These are phyloP conservation scores for Drosophila mojavensis DNA, from an alignment of 1,140 invertebrate species.

Conservation along the genomic window DNA sequence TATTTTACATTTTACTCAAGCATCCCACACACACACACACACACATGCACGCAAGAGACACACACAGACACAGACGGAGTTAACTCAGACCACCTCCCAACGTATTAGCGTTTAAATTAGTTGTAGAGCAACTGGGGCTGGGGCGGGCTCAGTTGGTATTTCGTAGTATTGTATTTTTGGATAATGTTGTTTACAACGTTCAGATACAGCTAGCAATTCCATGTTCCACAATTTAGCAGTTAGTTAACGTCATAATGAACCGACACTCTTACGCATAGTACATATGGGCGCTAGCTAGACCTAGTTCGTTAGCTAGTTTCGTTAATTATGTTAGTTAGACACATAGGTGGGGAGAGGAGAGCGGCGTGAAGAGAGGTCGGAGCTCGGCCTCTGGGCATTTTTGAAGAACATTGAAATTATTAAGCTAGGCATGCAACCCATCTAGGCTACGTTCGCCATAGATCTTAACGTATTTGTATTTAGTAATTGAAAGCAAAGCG, in stretches of 20 bases:
- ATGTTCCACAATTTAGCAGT: conserved; percentile 76
- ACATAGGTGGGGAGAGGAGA: conserved; percentile 14
- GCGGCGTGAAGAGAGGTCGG: conserved; percentile 3
- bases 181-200: conserved; percentile 50
- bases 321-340: conserved; percentile 11
- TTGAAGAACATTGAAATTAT: conserved; percentile 53
- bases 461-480: conserved; percentile 44
- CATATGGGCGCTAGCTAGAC: conserved; percentile 11
- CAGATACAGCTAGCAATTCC: conserved; percentile 80
- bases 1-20: conserved; percentile 39
- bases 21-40: neutral
- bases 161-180: conserved; percentile 50
- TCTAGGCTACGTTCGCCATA: conserved; percentile 26
- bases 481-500: conserved; percentile 55
- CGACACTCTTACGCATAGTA: conserved; percentile 12
- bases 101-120: conserved; percentile 75
- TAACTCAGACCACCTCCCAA: conserved; percentile 69
- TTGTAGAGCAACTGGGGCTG: conserved; percentile 42
- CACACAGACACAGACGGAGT: conserved; percentile 10
- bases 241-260: conserved; percentile 29
- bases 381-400: conserved; percentile 44
- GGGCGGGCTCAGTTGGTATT: conserved; percentile 41
- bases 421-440: conserved; percentile 36
- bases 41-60: conserved; percentile 15
- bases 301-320: conserved; percentile 15